phyloP scores from a whole-genome alignment of 2,888 invertebrate genomes.

The Metellina segmentata region DNA sequence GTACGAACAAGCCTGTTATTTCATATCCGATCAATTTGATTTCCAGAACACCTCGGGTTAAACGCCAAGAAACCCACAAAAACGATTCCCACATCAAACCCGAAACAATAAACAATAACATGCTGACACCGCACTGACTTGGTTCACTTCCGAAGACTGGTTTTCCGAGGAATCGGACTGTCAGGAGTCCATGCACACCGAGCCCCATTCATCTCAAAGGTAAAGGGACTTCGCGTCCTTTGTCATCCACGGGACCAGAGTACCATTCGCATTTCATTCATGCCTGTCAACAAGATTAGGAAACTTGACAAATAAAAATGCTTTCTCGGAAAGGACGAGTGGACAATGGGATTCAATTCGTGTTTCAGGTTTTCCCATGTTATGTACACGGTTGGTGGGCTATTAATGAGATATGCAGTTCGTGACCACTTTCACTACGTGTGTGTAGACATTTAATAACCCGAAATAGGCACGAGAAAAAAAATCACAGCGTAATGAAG shows the following conservation, averaged over 20 bases:
- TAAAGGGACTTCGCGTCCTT: conserved; percentile 26
- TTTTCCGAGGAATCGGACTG: neutral
- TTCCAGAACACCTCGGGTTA: conserved; percentile 1
- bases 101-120: conserved; percentile 35
- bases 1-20: no score
- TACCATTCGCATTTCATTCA: conserved; percentile 19
- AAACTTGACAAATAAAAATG: conserved; percentile 18
- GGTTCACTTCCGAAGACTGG: conserved; percentile 9
- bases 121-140: neutral
- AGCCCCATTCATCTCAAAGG: neutral
- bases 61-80: conserved; percentile 1
- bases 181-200: conserved; percentile 2
- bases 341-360: conserved; percentile 40
- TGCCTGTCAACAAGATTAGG: conserved; percentile 43
- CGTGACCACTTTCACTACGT: conserved; percentile 30
- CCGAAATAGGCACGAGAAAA: neutral
- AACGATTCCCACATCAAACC: neutral
- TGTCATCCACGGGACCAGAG: neutral
- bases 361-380: conserved; percentile 26
- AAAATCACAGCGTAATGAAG: neutral
- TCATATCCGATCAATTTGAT: neutral
- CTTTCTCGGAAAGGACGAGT: conserved; percentile 11
- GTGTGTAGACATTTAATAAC: neutral
- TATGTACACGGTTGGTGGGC: neutral
- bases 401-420: conserved; percentile 26